These are phyloP conservation scores for Dunckerocampus dactyliophorus DNA, from an alignment of 2,113 vertebrate genomes.

Conservation along the genomic window DNA sequence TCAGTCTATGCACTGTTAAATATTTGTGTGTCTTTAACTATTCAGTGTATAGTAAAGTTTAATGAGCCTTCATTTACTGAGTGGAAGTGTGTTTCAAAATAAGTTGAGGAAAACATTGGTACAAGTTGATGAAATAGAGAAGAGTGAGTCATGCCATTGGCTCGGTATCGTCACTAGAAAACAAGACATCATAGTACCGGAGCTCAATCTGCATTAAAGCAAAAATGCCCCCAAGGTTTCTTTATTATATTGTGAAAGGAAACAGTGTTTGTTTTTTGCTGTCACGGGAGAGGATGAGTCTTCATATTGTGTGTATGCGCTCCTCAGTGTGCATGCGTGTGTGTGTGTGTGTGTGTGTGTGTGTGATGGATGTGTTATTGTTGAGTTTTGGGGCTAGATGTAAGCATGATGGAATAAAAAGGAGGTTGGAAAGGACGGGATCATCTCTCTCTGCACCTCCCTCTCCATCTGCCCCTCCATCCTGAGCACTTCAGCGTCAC, in stretches of 20 bases:
- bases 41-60: too few relatives aligned
- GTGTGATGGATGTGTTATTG: constrained; percentile 71
- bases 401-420: constrained; percentile 69
- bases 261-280: constrained; percentile 49
- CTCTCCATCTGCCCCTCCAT: constrained; percentile 34
- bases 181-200: constrained; percentile 8
- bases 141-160: not conserved
- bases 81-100: too few relatives aligned
- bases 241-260: constrained; percentile 52
- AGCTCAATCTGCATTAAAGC: constrained; percentile 23
- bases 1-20: constrained; percentile 54
- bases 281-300: constrained; percentile 41
- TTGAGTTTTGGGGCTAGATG: constrained; percentile 65
- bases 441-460: constrained; percentile 61
- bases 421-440: constrained; percentile 65
- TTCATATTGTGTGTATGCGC: constrained; percentile 22
- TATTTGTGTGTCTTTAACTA: constrained; percentile 36
- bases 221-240: constrained; percentile 34
- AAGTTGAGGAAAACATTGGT: not conserved
- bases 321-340: constrained; percentile 11
- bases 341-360: constrained; percentile 32
- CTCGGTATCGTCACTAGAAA: constrained; percentile 9
- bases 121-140: not conserved
- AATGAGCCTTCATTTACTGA: too few relatives aligned
- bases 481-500: constrained; percentile 24